Evolutionary conservation across 2,797 vertebrate genomes (phyloP).

Genomic region (Pseudocheirus occidentalis): DNA sequence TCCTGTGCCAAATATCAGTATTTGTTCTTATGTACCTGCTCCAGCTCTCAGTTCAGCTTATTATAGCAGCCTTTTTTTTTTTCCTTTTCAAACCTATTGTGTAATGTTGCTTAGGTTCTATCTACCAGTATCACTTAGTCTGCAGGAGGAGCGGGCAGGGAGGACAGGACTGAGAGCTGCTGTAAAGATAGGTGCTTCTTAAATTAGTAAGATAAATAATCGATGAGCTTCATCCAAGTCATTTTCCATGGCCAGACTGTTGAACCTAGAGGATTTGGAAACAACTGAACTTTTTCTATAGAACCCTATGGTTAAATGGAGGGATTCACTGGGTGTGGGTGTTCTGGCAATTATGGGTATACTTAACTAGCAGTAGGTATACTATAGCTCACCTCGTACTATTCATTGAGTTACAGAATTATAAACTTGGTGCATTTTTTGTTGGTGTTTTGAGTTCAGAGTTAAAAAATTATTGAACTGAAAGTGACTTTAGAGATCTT

Average conservation of each 20-base stretch:
- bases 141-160: background rate
- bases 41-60: background rate
- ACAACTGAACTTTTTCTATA: background rate
- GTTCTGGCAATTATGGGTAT: background rate
- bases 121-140: background rate
- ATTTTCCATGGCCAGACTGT: background rate
- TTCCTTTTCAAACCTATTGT: background rate
- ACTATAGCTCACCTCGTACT: background rate
- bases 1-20: background rate
- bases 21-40: accelerated
- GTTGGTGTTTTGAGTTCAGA: background rate
- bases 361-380: background rate
- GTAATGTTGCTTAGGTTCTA: background rate
- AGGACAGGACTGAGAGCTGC: background rate
- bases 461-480: background rate
- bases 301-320: background rate
- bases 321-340: background rate
- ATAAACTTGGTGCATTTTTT: background rate
- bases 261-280: constrained; percentile 5
- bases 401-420: background rate
- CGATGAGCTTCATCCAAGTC: background rate
- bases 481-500: background rate
- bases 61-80: background rate
- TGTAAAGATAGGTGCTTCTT: background rate
- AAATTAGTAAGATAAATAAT: background rate